phyloP scores from a whole-genome alignment of 2,888 invertebrate species.

The Peribatodes rhomboidaria region DNA sequence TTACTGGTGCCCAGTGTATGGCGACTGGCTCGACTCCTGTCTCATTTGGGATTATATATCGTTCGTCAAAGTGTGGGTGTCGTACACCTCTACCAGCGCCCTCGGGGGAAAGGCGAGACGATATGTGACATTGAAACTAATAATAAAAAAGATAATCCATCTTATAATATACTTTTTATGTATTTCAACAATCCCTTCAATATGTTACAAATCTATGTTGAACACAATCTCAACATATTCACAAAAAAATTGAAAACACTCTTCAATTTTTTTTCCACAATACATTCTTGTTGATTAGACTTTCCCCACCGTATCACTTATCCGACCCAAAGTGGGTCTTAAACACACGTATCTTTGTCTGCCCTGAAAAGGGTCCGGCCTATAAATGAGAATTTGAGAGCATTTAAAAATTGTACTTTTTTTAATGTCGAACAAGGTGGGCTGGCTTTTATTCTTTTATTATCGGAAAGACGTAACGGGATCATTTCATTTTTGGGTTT shows the following conservation, averaged over 20 bases:
- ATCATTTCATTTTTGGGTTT: slow-evolving; percentile 18
- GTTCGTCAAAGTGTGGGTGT: too few relatives aligned
- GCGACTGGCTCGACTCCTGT: too few relatives aligned
- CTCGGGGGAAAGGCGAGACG: too few relatives aligned
- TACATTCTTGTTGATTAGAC: slow-evolving; percentile 41
- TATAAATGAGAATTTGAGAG: slow-evolving; percentile 17
- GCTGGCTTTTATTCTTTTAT: slow-evolving; percentile 24
- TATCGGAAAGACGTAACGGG: slow-evolving; percentile 15
- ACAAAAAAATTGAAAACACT: slow-evolving; percentile 16
- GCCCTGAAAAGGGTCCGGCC: slow-evolving; percentile 26
- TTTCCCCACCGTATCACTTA: slow-evolving; percentile 43
- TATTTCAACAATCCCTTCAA: neutral
- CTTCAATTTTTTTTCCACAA: slow-evolving; percentile 35
- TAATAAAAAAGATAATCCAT: too few relatives aligned
- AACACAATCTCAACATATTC: slow-evolving; percentile 2
- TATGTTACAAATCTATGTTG: neutral
- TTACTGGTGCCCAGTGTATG: too few relatives aligned
- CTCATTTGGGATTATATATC: too few relatives aligned
- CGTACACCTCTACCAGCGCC: too few relatives aligned
- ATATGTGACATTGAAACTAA: too few relatives aligned
- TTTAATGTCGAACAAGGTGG: slow-evolving; percentile 10
- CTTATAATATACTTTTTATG: too few relatives aligned
- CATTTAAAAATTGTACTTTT: slow-evolving; percentile 23
- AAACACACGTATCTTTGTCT: slow-evolving; percentile 33
- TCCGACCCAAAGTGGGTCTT: slow-evolving; percentile 18